Base-by-base conservation (phyloP, 1,140 invertebrate genomes). In the Glossosoma conforme region DNA sequence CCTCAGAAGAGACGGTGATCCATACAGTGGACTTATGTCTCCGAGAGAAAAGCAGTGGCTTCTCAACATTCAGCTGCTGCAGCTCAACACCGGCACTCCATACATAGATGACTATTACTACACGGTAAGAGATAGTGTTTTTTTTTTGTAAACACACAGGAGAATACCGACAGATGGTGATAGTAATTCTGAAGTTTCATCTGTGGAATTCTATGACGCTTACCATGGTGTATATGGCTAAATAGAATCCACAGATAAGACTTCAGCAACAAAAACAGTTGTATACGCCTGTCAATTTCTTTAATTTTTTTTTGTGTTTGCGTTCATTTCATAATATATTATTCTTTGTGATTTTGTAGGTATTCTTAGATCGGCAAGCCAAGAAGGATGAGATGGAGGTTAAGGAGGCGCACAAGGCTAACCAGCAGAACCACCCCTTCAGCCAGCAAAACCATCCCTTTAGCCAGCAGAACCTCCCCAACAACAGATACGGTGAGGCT, bases 1-100 rank as follows among this genome's bases (percentile, higher is more conserved):
- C n/a, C n/a, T n/a, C n/a, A 32, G 64, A 60, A 67, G 66, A 18
- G 78, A 77, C 11, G 67, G 66, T 1, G 91, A 93, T 66, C 87
- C 91, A 61, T 93, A 93, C 65, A 84, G 85, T 4, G 91, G 91
- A 17, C 70, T 96, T 2, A 97, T 97, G 93, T 92, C 87, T 28
- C 80, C 81, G 52, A 78, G 84, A 30, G 93, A 97, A 62, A 96
- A 95, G 63, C 90, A 93, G 52, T 94, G 92, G 91, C 74, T 97
- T 1, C 83, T 92, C 37, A 93, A 93, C 64, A 95, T 97, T 61
- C 93, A 96, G 67, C 72, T 93, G 58, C 68, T 93, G 47, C 92
- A 95, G 65, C 72, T 96, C 0, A 87, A 88, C 57, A 89, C 88
- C 1, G 87, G 86, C 36, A 89, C 87, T 24, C 88, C 89, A 0